Base-by-base conservation (phyloP, 2,113 vertebrate genomes). In the Lepus timidus region DNA sequence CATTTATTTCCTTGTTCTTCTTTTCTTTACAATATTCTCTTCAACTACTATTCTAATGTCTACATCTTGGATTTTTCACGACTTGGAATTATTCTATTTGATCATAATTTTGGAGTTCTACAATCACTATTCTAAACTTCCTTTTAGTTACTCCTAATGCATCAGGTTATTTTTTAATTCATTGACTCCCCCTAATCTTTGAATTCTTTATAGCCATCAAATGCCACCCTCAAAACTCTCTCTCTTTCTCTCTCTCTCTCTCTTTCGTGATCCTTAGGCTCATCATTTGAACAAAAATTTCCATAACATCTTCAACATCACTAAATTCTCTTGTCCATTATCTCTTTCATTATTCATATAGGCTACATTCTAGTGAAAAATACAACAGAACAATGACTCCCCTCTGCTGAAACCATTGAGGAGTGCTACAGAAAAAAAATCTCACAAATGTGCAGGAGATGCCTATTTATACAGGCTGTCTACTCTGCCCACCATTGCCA, bases 21-120 rank as follows among this genome's bases (percentile, higher is more conserved):
- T 91, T 71, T 78, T 75, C 39, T 67, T 33, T 87, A 27, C 39
- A 81, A 93, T 65, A 39, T 75, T 91, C 16, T 58, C 22, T 91
- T 87, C 75, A 91, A 87, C 80, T 25, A 51, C 19, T 44, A 70
- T 22, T 90, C 36, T 87, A 73, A 78, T 61, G n/a, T 67, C 61
- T 55, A 94, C 71, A 95, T 68, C 86, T 81, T 84, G 31, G 76
- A 29, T 80, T 87, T 64, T 87, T 95, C 90, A 78, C 92, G 44
- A 85, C 62, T 76, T 73, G 44, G 22, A 87, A 80, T 87, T 52
- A 87, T 25, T 92, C 58, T 91, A 31, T 44, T 16, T 97, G 95
- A 80, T 95, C 94, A 91, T 79, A 94, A 85, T 61, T 89, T 70
- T 91, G 74, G 39, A 86, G n/a, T 93, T 90, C 58, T 75, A 44